Base-by-base conservation (phyloP, 2,797 vertebrate species). In the Mus caroli region DNA sequence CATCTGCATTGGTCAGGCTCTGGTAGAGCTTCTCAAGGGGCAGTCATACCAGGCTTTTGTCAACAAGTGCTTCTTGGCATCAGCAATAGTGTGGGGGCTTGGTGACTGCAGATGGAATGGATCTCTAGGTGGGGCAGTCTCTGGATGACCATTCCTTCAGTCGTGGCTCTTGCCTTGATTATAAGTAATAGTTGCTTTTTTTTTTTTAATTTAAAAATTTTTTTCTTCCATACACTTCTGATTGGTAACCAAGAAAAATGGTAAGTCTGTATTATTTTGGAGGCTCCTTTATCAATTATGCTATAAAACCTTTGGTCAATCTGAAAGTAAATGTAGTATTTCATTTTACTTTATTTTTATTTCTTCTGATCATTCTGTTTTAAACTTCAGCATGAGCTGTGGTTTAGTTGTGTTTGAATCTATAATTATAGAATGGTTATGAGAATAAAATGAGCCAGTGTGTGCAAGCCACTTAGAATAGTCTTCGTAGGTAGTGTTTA, bases 371-470 rank as follows among this genome's bases (percentile, higher is more conserved):
- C 7, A 24, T 5, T 50, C 40, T 20, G 15, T 75, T 92, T 94
- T 71, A 67, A 67, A 84, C 24, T 82, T 54, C 0, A 86, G 22
- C 4, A 12, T 69, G 79, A 11, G 20, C 17, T 83, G 19, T 54
- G 46, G 40, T 78, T 83, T 73, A 83, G 62, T 14, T 71, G 15
- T 64, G 37, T 54, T 95, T 83, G 76, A 67, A 91, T 80, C 50
- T 6, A 34, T 71, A 43, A 37, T 56, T 77, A 78, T 37, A 77
- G 28, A 20, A 77, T 52, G 9, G 10, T 64, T 83, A 14, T 83
- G 40, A 31, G 28, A 88, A 89, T 86, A 92, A 58, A 96, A 88
- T 46, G 37, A 76, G 43, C 85, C 8, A n/a, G 34, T 46, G 90
- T 40, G 52, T 9, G 8, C 40, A 84, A 91, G 7, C n/a, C 40